Evolutionary conservation across 1,140 invertebrate genomes (phyloP), one percentile per base, ranked within the genome.

Genomic region (Drosophila bocqueti): DNA sequence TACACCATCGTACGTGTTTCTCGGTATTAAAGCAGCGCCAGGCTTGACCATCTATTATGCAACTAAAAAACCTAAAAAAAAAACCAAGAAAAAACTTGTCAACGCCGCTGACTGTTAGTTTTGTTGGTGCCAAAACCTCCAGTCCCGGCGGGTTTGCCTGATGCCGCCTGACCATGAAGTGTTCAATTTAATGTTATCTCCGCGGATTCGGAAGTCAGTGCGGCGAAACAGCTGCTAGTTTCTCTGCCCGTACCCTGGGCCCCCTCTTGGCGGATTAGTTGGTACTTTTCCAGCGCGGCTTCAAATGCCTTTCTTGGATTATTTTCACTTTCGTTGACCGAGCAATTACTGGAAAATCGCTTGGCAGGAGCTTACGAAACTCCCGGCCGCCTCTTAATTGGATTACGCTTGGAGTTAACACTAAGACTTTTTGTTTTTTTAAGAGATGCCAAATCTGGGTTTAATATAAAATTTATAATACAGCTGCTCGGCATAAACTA

Each of bases 1-100:
- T 82, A 78, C 55, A 31, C 43, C 15, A 38, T 58, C 29, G 72
- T 65, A 81, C 84, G 83, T 79, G 79, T 79, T 74, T 74, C 45
- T 79, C 49, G 71, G 75, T 85, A 81, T 89, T 87, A 81, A 81
- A 68, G 78, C 84, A 89, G 61, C 73, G 31, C 58, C 52, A 49
- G 72, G 84, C 81, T 57, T 81, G 79, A 78, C 68, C 83, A 81
- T 74, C 60, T 73, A 89, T 87, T 87, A 89, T 90, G 85, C 85
- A 86, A 86, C 62, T 34, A 38, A 40, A 72, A 79, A 79, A 58
- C 21, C 68, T 29, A 29, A 55, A 26, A 50, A 69, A 49, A 43
- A 59, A 64, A 24, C 13, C 31, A 40, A 60, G 7, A 50, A 54
- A 59, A 46, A 73, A 79, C 50, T 65, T 74, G 60, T 62, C 75